Base-by-base conservation (phyloP, 2,888 invertebrate genomes). In the Fissipunctia ypsillon region DNA sequence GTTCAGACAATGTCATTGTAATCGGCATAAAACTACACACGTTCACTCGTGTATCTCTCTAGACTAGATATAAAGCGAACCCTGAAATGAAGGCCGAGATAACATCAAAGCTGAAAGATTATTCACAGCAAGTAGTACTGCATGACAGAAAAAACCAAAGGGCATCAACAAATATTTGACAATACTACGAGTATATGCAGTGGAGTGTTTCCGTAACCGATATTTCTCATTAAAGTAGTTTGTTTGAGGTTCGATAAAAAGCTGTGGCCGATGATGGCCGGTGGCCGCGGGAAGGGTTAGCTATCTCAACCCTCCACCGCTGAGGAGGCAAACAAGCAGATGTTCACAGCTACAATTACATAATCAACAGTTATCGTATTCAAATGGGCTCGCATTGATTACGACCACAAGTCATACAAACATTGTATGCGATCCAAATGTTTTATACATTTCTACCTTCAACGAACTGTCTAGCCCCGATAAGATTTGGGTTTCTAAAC, bases 151-250 rank as follows among this genome's bases (percentile, higher is more conserved):
- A 91, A 89, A 91, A 89, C 77, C 85, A 85, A 88, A 90, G 88
- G 89, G 86, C 79, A 77, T 78, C 78, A 80, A 87, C 88, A 93
- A 95, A 95, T 95, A 94, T 95, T 96, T 92, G 91, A 93, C 89
- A 92, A 92, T 93, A 88, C 90, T 94, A 81, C 65, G 77, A 77
- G 72, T 69, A 93, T 94, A 94, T 91, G 89, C 89, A 87, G 88
- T 91, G 87, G 91, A 94, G 94, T 93, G 93, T 95, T 95, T 95
- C 94, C 94, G 96, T 94, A 94, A 95, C 95, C 91, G 94, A 96
- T 96, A 95, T 95, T 95, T 94, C 95, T 96, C 95, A 94, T 96
- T 95, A 94, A 92, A 90, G 86, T 88, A 88, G 88, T 88, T 91
- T 95, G 93, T 95, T 95, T 95, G 93, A 88, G 78, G 84, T 91